Percentiles rank a stretch among this genome's conserved stretches.
Evolutionary conservation across 2,797 vertebrate genomes (phyloP).

Genomic region (Anisognathus igniventris): DNA sequence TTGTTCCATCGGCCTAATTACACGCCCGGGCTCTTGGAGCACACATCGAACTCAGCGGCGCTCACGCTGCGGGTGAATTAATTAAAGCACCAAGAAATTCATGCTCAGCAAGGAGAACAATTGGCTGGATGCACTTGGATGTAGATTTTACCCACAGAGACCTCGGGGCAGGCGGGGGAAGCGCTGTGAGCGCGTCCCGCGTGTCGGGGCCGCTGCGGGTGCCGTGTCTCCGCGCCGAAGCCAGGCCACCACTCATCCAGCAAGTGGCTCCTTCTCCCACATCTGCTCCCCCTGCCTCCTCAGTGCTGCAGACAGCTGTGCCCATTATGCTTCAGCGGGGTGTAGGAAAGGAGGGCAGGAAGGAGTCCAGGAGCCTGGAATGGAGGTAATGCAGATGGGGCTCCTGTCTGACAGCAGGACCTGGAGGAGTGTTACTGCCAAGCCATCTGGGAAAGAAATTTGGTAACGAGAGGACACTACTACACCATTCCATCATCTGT

Average conservation of each 20-base stretch:
- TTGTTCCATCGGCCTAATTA: slow-evolving; percentile 1
- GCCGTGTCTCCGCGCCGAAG: not conserved
- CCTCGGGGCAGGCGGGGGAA: not conserved
- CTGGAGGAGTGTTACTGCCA: not conserved
- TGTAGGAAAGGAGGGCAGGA: not conserved
- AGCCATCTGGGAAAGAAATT: slow-evolving; percentile 27
- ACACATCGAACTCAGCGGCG: not conserved
- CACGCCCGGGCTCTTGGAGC: not conserved
- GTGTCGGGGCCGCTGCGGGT: not conserved
- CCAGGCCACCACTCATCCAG: not conserved
- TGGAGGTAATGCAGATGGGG: not conserved
- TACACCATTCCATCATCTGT: not conserved
- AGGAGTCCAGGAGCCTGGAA: not conserved
- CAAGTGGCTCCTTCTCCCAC: not conserved
- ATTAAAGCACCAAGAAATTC: slow-evolving; percentile 34
- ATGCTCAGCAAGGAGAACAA: not conserved
- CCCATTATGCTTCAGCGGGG: not conserved
- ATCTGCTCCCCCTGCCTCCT: slow-evolving; percentile 5
- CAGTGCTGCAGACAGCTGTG: not conserved
- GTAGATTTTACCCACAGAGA: not conserved
- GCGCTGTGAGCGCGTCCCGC: not conserved
- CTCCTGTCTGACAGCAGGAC: slow-evolving; percentile 8
- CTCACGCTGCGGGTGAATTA: slow-evolving; percentile 22
- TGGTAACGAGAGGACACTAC: not conserved
- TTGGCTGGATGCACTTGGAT: not conserved